A percentile compares a stretch with the other conserved stretches of the same genome.
Evolutionary conservation across 2,797 vertebrate species (phyloP).

Genomic region (Crocodylus rhombifer): DNA sequence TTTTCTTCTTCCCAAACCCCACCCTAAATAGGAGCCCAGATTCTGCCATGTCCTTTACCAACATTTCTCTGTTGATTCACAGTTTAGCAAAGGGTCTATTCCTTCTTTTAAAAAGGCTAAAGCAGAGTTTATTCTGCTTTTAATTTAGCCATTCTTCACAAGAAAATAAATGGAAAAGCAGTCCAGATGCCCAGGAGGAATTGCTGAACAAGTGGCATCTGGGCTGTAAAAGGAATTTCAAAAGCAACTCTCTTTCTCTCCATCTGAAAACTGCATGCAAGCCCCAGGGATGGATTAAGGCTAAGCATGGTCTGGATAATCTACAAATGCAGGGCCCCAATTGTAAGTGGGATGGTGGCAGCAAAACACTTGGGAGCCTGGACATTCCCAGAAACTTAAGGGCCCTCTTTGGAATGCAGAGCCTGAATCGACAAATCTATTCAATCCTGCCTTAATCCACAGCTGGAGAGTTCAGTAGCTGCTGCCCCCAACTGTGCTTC

Average conservation of each 20-base stretch:
- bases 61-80: neutral
- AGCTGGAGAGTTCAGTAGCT: neutral
- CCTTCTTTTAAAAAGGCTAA: constrained; percentile 19
- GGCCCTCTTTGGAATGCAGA: constrained; percentile 13
- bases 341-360: neutral
- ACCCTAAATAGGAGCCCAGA: neutral
- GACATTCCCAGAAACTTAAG: constrained; percentile 24
- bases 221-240: constrained; percentile 52
- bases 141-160: constrained; percentile 38
- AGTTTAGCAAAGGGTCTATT: neutral
- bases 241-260: constrained; percentile 34
- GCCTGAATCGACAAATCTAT: neutral
- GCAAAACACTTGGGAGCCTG: constrained; percentile 6
- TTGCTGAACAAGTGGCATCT: constrained; percentile 51
- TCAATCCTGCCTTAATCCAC: neutral
- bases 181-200: constrained; percentile 51
- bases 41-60: neutral
- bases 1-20: neutral
- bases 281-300: constrained; percentile 47
- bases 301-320: constrained; percentile 23
- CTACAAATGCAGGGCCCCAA: neutral
- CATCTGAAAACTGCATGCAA: constrained; percentile 1
- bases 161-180: constrained; percentile 63
- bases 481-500: accelerated
- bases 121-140: constrained; percentile 43